Evolutionary conservation across 2,888 invertebrate genomes (phyloP), one percentile per base, ranked within the genome.

Genomic region (Lepeophtheirus nordmannii): DNA sequence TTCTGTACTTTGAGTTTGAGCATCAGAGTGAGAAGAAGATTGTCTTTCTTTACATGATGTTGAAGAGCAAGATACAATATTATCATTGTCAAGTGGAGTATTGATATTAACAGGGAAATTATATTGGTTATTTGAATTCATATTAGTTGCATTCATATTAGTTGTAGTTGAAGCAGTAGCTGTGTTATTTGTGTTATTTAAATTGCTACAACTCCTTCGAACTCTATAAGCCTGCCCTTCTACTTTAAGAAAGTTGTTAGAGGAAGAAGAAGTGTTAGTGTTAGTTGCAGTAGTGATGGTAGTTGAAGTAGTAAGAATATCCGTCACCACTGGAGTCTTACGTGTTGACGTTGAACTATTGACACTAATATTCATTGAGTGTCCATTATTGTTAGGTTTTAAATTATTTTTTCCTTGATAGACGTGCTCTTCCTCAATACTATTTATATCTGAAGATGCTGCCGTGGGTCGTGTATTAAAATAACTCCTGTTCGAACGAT

Each of bases 171-270:
- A 20, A 10, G 61, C 23, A n/a, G 40, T 62, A 9, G 62, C 17
- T 8, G 20, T 12, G 9, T 5, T 10, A 5, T 1, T n/a, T 40
- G 37, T 40, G 17, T n/a, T 14, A 37, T 12, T 22, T 22, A 1
- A 12, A 22, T 57, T 20, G 12, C 22, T 22, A 22, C 12, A 10
- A 30, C 57, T 46, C 11, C 64, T 20, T 23, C 53, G 53, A 17
- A 64, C 64, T 30, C 64, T 20, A 30, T 64, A 64, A 20, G 53
- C 57, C 17, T 23, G 22, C n/a, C 65, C 65, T 39, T 66, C 66
- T 17, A 66, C 66, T 58, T 61, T 60, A 40, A 66, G 60, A 66
- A 60, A 66, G 56, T 46, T 64, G 46, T 56, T 64, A 64, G 61
- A 37, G 53, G 14, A 17, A 46, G 53, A 30, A 30, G 30, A 5